Conservation (phyloP, 2,888 invertebrate species). For the Archips xylosteana region DNA sequence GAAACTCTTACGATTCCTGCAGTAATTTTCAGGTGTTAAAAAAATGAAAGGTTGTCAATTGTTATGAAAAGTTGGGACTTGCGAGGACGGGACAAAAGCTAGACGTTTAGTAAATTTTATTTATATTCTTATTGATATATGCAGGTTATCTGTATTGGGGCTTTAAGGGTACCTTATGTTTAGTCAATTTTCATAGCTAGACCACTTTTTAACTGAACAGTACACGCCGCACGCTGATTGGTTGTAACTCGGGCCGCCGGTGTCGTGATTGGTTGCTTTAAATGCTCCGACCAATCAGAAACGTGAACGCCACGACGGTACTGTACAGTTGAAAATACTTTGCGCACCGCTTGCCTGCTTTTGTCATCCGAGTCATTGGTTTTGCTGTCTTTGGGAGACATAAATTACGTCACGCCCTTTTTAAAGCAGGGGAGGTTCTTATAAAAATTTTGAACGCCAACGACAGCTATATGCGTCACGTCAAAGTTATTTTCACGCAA, state of each 20-base stretch:
- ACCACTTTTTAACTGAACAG: background rate
- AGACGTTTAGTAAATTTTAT: background rate
- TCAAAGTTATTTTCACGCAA: too few relatives aligned
- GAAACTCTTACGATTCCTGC: too few relatives aligned
- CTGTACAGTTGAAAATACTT: background rate
- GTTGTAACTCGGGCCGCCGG: background rate
- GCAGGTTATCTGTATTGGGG: too few relatives aligned
- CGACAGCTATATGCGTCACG: too few relatives aligned
- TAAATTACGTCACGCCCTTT: too few relatives aligned
- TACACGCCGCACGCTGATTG: background rate
- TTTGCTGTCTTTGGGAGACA: slow-evolving; percentile 2
- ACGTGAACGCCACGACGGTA: background rate
- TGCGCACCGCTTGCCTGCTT: slow-evolving; percentile 14
- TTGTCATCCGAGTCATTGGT: slow-evolving; percentile 13
- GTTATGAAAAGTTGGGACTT: too few relatives aligned
- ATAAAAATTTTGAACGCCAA: too few relatives aligned
- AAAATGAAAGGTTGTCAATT: too few relatives aligned
- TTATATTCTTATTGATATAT: too few relatives aligned
- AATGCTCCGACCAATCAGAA: background rate
- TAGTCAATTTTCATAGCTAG: background rate
- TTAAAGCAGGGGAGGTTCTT: too few relatives aligned
- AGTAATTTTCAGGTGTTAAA: too few relatives aligned
- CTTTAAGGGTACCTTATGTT: background rate
- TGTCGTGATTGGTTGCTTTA: background rate
- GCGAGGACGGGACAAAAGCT: background rate